Evolutionary conservation across 1,140 invertebrate genomes (phyloP).

Genomic region (Hydropsyche tenuis): DNA sequence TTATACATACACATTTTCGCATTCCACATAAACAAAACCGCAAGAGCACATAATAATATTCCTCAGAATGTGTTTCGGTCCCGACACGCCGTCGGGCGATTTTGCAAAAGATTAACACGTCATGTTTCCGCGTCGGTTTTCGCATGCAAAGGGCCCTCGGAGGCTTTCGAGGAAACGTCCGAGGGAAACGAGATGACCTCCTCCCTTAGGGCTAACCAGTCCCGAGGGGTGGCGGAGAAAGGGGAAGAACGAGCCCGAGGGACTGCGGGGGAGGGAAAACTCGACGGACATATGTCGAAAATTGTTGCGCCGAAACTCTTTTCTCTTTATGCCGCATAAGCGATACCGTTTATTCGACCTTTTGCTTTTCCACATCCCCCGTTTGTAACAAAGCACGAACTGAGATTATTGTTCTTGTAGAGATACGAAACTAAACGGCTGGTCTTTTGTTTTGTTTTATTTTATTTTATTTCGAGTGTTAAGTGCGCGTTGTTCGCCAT

Average conservation of each 20-base stretch:
- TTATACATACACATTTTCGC: too few species aligned
- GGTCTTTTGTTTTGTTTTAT: too few species aligned
- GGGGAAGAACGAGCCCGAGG: not conserved
- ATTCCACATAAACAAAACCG: too few species aligned
- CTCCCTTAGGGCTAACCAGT: slow-evolving; percentile 40
- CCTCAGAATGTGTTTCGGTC: not conserved
- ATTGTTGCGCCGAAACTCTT: slow-evolving; percentile 24
- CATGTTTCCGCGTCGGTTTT: slow-evolving; percentile 25
- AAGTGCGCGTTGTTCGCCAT: too few species aligned
- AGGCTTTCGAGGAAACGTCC: slow-evolving; percentile 27
- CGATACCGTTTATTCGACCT: not conserved
- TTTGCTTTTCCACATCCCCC: too few species aligned
- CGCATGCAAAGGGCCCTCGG: slow-evolving; percentile 32
- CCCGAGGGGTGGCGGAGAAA: slow-evolving; percentile 9
- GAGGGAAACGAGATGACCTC: slow-evolving; percentile 41
- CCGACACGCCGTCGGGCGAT: not conserved
- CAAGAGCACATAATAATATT: too few species aligned
- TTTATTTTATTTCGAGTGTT: too few species aligned
- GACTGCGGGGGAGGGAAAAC: not conserved
- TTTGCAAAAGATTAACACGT: slow-evolving; percentile 41
- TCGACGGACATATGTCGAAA: slow-evolving; percentile 32
- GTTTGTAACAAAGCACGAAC: too few species aligned
- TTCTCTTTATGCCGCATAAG: slow-evolving; percentile 30
- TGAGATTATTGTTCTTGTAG: too few species aligned
- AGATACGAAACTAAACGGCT: too few species aligned